These are phyloP conservation scores for Linyphia triangularis DNA, from an alignment of 2,888 invertebrate genomes.

Conservation along the genomic window DNA sequence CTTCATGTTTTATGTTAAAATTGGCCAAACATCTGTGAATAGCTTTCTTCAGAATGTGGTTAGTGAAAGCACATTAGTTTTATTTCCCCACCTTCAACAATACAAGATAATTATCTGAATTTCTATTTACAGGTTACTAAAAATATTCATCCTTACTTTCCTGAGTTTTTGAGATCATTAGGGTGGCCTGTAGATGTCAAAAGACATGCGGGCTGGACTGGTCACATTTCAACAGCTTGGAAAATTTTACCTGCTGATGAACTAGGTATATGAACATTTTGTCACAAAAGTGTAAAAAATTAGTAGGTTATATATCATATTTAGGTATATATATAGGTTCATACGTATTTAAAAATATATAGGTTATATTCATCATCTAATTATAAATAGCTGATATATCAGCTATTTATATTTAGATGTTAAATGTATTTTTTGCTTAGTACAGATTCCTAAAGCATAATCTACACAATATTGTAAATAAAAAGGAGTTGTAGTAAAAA, in stretches of 20 bases:
- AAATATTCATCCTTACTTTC: constrained; percentile 82
- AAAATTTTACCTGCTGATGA: constrained; percentile 79
- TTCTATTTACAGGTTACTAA: constrained; percentile 80
- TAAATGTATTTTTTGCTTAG: no score
- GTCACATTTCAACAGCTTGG: constrained; percentile 93
- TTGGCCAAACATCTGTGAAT: constrained; percentile 87
- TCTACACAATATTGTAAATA: no score
- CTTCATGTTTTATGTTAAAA: constrained; percentile 94
- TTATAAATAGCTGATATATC: no score
- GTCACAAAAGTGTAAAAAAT: no score
- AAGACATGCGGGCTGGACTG: constrained; percentile 96
- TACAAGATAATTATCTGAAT: background rate
- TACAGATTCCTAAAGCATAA: no score
- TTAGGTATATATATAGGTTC: no score
- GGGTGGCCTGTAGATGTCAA: constrained; percentile 93
- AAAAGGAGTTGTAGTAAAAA: no score
- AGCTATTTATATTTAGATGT: no score
- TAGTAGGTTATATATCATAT: no score
- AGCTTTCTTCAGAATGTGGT: constrained; percentile 90
- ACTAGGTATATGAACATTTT: constrained; percentile 38
- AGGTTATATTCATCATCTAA: no score
- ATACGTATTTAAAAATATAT: no score
- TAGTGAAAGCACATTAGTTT: constrained; percentile 25
- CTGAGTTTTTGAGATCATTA: constrained; percentile 85
- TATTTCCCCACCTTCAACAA: background rate